phyloP scores from a whole-genome alignment of 2,888 invertebrate genomes.

The Ennomos quercinarius region DNA sequence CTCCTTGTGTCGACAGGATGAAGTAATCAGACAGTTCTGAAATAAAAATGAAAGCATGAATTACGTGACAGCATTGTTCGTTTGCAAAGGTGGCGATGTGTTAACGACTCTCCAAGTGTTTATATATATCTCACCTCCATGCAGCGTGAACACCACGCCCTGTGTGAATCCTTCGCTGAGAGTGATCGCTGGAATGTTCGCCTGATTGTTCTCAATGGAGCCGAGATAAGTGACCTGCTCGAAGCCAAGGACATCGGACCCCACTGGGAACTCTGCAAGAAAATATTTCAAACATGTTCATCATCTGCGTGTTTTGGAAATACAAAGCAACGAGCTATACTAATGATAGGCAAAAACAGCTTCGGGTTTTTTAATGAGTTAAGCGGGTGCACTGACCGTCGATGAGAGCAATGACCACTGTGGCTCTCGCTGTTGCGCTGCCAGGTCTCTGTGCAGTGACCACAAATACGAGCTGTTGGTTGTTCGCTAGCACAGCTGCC shows the following conservation, averaged over 20 bases:
- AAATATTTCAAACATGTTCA: neutral
- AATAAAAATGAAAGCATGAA: neutral
- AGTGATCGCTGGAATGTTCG: slow-evolving; percentile 40
- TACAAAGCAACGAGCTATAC: no score
- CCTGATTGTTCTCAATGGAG: slow-evolving; percentile 32
- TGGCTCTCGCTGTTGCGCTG: slow-evolving; percentile 35
- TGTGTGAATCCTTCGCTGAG: slow-evolving; percentile 44
- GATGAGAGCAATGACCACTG: slow-evolving; percentile 39
- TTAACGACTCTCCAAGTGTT: no score
- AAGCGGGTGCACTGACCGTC: slow-evolving; percentile 5
- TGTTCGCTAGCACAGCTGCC: slow-evolving; percentile 34
- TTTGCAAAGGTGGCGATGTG: no score
- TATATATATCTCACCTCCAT: slow-evolving; percentile 42
- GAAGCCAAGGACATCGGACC: slow-evolving; percentile 38
- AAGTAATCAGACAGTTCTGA: slow-evolving; percentile 26
- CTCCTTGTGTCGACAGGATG: slow-evolving; percentile 9
- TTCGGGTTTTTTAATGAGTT: no score
- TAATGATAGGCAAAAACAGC: no score
- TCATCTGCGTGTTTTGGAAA: no score
- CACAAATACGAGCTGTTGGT: slow-evolving; percentile 43
- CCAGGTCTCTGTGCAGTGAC: slow-evolving; percentile 36
- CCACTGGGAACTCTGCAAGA: slow-evolving; percentile 20
- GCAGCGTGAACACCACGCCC: slow-evolving; percentile 42
- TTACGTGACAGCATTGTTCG: neutral
- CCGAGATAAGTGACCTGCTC: slow-evolving; percentile 44